phyloP scores from a whole-genome alignment of 2,888 invertebrate species.

The Hybos culiciformis region DNA sequence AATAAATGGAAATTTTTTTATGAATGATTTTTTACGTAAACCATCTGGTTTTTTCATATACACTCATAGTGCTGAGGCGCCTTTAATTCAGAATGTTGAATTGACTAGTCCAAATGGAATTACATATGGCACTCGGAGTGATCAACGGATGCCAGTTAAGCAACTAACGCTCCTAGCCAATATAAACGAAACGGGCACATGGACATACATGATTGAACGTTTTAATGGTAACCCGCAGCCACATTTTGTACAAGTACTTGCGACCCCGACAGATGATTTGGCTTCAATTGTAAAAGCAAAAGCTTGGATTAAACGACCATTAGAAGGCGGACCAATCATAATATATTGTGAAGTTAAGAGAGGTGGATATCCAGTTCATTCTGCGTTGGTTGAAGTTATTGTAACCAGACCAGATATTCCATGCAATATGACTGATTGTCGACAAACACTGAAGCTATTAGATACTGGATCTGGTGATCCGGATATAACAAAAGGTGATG shows the following conservation, averaged over 20 bases:
- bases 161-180: conserved; percentile 39
- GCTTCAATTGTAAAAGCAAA: conserved; percentile 23
- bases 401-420: conserved; percentile 30
- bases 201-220: conserved; percentile 45
- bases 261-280: conserved; percentile 32
- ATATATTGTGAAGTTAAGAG: conserved; percentile 41
- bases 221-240: conserved; percentile 44
- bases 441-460: conserved; percentile 37
- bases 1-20: conserved; percentile 40
- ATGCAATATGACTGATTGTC: conserved; percentile 20
- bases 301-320: conserved; percentile 35
- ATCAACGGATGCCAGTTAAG: conserved; percentile 38
- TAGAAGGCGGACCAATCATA: conserved; percentile 35
- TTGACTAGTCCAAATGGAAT: conserved; percentile 39
- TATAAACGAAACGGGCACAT: conserved; percentile 43
- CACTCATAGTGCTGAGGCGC: conserved; percentile 39
- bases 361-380: conserved; percentile 42
- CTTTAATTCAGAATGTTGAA: conserved; percentile 38
- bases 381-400: conserved; percentile 42
- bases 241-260: conserved; percentile 46
- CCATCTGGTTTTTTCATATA: conserved; percentile 41
- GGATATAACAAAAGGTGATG: conserved; percentile 49
- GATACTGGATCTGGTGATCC: conserved; percentile 51
- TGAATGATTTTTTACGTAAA: conserved; percentile 40
- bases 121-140: conserved; percentile 36